Evolutionary conservation across 2,888 invertebrate genomes (phyloP), one percentile per base, ranked within the genome.

Genomic region (Aphidoletes aphidimyza): DNA sequence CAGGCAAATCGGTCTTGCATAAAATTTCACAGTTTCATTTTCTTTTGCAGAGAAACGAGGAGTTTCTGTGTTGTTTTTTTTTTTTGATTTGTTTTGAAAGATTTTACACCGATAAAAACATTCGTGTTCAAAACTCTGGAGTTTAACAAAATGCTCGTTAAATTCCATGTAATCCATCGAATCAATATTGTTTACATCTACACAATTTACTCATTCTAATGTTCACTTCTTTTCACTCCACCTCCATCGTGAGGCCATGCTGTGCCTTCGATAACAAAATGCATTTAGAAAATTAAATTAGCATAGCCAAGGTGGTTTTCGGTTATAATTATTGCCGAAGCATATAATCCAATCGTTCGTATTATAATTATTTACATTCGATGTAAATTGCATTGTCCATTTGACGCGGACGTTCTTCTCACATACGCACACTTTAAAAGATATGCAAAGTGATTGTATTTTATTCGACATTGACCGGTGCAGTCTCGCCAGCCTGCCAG

Each of bases 271-370:
- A 1, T 69, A 17, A 30, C 36, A 78, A 34, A 36, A 81, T 81
- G 37, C 81, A 81, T 81, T 81, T 81, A 81, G 37, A 36, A 81
- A 81, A 81, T 81, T 81, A 81, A 81, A 81, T 37, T 81, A 81
- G 37, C 37, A 81, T 81, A n/a, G n/a, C 37, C n/a, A n/a, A n/a
- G 81, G 19, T 37, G 81, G 37, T 81, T 81, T 81, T 78, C 19
- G 14, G 36, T 78, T 78, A 78, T 78, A 78, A 78, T 78, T 78
- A 78, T n/a, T n/a, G 14, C 8, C 34, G 14, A 17, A 78, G 78
- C 36, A 26, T 54, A 54, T 54, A 54, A 54, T 54, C 26, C 54
- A 54, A 54, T 54, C 54, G 54, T 22, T 54, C 22, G 6, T 42
- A 42, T 22, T 54, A 54, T 54, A 22, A 54, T 54, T 54, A 54